Conservation (phyloP, 2,888 invertebrate species). For the Hedya salicella region DNA sequence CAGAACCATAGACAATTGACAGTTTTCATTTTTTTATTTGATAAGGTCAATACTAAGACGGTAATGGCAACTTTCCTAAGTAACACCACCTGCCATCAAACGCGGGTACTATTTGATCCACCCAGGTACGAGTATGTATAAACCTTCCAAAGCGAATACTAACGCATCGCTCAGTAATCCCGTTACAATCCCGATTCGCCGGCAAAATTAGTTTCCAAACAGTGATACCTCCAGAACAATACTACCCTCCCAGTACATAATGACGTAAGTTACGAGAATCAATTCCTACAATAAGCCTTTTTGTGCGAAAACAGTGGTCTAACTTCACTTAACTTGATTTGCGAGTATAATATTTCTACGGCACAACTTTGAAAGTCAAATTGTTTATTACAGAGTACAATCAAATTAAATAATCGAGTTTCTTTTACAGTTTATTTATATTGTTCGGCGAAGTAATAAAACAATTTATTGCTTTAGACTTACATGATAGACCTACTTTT, state of each 20-base stretch:
- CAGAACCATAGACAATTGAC: no score
- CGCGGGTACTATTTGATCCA: no score
- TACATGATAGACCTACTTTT: not conserved
- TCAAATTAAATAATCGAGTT: constrained; percentile 30
- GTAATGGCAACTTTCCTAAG: no score
- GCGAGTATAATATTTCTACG: constrained; percentile 33
- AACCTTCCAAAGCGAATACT: no score
- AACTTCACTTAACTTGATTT: constrained; percentile 33
- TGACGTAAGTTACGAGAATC: not conserved
- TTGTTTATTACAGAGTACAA: constrained; percentile 34
- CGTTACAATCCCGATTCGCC: constrained; percentile 9
- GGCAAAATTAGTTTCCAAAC: constrained; percentile 37
- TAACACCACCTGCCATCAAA: no score
- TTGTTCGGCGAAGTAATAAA: constrained; percentile 4
- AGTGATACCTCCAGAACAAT: constrained; percentile 35
- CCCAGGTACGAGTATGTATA: no score
- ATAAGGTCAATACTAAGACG: no score
- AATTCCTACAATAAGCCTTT: not conserved
- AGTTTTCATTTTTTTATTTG: no score
- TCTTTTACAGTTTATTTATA: constrained; percentile 27
- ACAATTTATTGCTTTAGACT: not conserved
- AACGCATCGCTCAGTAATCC: constrained; percentile 24
- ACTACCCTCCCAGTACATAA: not conserved
- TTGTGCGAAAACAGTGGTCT: not conserved
- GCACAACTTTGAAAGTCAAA: constrained; percentile 36